These are phyloP conservation scores for Zosterops japonicus DNA, from an alignment of 2,113 vertebrate species.

Conservation along the genomic window DNA sequence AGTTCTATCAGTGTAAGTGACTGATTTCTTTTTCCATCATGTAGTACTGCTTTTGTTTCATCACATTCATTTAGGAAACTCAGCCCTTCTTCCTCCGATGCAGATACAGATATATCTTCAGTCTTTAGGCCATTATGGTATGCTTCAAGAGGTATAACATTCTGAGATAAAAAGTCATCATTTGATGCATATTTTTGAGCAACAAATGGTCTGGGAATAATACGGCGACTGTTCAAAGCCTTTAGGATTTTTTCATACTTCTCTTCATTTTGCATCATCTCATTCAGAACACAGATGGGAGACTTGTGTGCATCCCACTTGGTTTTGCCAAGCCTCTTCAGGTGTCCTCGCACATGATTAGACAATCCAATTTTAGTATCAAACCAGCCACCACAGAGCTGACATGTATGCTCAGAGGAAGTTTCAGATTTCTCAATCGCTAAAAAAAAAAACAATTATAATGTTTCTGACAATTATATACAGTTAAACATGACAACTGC, in stretches of 20 bases:
- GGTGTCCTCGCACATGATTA: slow-evolving; percentile 92
- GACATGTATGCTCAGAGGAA: slow-evolving; percentile 86
- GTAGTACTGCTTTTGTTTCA: slow-evolving; percentile 78
- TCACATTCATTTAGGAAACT: slow-evolving; percentile 77
- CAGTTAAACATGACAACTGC: background rate
- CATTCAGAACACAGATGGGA: slow-evolving; percentile 87
- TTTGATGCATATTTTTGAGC: slow-evolving; percentile 82
- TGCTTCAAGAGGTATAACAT: slow-evolving; percentile 83
- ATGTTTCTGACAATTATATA: background rate
- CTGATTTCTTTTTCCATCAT: slow-evolving; percentile 77
- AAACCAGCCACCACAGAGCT: slow-evolving; percentile 90
- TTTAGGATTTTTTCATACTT: slow-evolving; percentile 87
- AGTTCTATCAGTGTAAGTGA: slow-evolving; percentile 89
- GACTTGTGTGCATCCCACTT: slow-evolving; percentile 87
- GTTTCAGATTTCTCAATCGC: slow-evolving; percentile 86
- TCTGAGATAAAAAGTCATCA: slow-evolving; percentile 82
- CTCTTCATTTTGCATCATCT: slow-evolving; percentile 89
- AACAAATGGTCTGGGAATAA: slow-evolving; percentile 81
- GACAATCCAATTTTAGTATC: slow-evolving; percentile 94
- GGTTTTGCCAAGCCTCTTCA: slow-evolving; percentile 89
- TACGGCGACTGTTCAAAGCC: slow-evolving; percentile 85
- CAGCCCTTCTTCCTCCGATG: slow-evolving; percentile 77
- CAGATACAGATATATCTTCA: slow-evolving; percentile 79
- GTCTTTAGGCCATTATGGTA: slow-evolving; percentile 85
- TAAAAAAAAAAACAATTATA: slow-evolving; percentile 71